Evolutionary conservation across 2,888 invertebrate genomes (phyloP), one percentile per base, ranked within the genome.

Genomic region (Ernsta delagoae): DNA sequence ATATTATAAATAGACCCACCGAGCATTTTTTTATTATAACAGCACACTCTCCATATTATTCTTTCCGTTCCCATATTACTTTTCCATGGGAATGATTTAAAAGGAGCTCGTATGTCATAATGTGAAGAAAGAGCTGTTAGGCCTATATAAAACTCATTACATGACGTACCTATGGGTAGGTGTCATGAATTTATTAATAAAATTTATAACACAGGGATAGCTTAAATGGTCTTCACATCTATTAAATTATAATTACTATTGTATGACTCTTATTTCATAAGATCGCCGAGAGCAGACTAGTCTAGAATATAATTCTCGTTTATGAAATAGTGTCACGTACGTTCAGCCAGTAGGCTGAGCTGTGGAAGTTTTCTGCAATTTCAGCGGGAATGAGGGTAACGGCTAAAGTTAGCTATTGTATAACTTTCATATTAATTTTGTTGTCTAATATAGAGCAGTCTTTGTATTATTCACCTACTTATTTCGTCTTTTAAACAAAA

Each of bases 1-100:
- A 59, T 24, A n/a, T 36, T 12, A 36, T 57, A 57, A 57, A 57
- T 39, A 50, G 57, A 39, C 36, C 57, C 41, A 43, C 41, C 7
- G 9, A 43, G 41, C 24, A 24, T 24, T 24, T 43, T 8, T 8
- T 9, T 43, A 8, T 43, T 43, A 43, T 43, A 43, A 43, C 9
- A 43, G 41, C 7, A 36, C 43, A 11, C 59, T 43, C 43, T 24
- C 1, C 43, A 9, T 43, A 34, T 59, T 41, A 59, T 50, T 5
- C 50, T 24, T 50, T 2, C 50, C 7, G 24, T 16, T 50, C 3
- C 3, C 3, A 24, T 24, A 24, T 24, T 1, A 24, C 1, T 24
- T 24, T 24, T 1, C 24, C 24, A 24, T 24, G 24, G 24, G 24
- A 24, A 3, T 1, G 24, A 24, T 24, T 16, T 9, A 0, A 16